A percentile compares a stretch with the other conserved stretches of the same genome.
These are phyloP conservation scores for Dexiosoma caninum DNA, from an alignment of 2,888 invertebrate species.

Conservation along the genomic window DNA sequence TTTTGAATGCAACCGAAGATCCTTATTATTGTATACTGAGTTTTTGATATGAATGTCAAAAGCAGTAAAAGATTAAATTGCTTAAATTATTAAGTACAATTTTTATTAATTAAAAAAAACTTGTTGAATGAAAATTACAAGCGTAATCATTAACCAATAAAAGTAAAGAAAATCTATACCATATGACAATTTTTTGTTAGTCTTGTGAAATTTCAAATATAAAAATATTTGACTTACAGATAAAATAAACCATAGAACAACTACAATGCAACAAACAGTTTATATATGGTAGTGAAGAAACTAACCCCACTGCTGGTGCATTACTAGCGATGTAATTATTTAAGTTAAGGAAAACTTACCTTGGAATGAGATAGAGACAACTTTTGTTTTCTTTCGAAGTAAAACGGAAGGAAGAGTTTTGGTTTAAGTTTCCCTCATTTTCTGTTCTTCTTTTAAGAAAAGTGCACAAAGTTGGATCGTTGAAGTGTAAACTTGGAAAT, in stretches of 20 bases:
- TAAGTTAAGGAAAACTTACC: slow-evolving; percentile 53
- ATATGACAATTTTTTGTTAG: too few relatives aligned
- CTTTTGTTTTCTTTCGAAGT: slow-evolving; percentile 26
- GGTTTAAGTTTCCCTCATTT: slow-evolving; percentile 15
- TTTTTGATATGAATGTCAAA: too few relatives aligned
- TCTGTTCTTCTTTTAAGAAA: slow-evolving; percentile 21
- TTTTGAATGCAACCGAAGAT: too few relatives aligned
- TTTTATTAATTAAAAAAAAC: too few relatives aligned
- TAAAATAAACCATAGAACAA: neutral
- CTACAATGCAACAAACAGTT: neutral
- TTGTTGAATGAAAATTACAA: too few relatives aligned
- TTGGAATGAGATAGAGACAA: slow-evolving; percentile 51
- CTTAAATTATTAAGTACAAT: too few relatives aligned
- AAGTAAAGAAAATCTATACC: too few relatives aligned
- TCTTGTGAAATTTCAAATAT: too few relatives aligned
- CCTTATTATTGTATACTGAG: too few relatives aligned
- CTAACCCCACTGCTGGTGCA: neutral
- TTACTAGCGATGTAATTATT: slow-evolving; percentile 45
- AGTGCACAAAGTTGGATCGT: slow-evolving; percentile 58
- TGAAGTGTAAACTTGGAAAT: slow-evolving; percentile 30
- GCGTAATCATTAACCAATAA: too few relatives aligned
- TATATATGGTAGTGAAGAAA: neutral
- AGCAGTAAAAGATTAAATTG: too few relatives aligned
- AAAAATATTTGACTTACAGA: neutral
- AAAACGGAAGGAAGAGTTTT: slow-evolving; percentile 16